A percentile compares a stretch with the other conserved stretches of the same genome.
phyloP scores from a whole-genome alignment of 1,140 invertebrate genomes.

The Steinernema khuongi region DNA sequence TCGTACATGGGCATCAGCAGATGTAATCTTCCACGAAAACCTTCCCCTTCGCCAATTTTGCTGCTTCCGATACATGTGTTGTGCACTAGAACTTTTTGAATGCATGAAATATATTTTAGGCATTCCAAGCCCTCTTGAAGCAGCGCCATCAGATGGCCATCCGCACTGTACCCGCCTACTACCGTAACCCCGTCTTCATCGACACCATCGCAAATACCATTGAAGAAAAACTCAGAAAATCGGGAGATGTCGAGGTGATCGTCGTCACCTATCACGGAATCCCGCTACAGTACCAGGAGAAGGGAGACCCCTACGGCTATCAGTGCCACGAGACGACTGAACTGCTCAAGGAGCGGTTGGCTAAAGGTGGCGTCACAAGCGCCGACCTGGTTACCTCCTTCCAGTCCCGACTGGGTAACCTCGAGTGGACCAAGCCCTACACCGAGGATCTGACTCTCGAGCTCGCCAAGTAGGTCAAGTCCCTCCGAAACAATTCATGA shows the following conservation, averaged over 20 bases:
- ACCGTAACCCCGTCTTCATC: constrained; percentile 22
- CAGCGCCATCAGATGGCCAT: constrained; percentile 29
- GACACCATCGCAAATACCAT: constrained; percentile 21
- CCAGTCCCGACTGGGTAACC: constrained; percentile 18
- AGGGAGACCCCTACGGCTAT: constrained; percentile 28
- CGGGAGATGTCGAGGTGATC: constrained; percentile 20
- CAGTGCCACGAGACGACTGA: constrained; percentile 30
- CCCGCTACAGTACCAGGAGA: constrained; percentile 26
- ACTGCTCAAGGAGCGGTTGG: constrained; percentile 8
- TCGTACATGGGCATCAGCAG: no score
- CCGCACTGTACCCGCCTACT: constrained; percentile 26
- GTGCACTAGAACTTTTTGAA: no score
- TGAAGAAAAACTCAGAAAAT: background rate
- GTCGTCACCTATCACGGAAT: constrained; percentile 32
- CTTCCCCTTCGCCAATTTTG: no score
- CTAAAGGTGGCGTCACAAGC: background rate
- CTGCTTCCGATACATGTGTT: no score
- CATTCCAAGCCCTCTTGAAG: constrained; percentile 20
- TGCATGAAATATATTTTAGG: no score
- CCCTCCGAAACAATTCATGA: background rate
- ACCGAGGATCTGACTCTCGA: constrained; percentile 23
- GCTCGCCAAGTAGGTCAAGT: constrained; percentile 3
- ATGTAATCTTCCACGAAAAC: no score
- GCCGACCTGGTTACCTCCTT: constrained; percentile 14
- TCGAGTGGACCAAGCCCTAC: constrained; percentile 29